A percentile compares a stretch with the other conserved stretches of the same genome.
Evolutionary conservation across 37 sponge, comb jelly and placozoan species (phyloP).

Genomic region (Mnemiopsis leidyi): DNA sequence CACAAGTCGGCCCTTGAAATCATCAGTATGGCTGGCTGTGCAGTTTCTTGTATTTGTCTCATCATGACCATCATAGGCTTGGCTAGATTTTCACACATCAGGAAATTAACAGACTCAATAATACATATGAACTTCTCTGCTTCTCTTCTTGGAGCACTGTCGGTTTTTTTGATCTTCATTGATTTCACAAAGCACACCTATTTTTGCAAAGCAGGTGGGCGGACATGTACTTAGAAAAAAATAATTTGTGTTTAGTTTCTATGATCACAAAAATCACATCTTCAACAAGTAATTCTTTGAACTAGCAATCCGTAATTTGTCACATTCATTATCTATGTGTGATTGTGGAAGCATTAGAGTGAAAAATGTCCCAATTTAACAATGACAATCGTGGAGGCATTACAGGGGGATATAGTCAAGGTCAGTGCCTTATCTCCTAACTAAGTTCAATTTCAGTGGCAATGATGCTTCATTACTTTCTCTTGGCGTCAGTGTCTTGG

Average conservation of each 20-base stretch:
- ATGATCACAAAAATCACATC: no score
- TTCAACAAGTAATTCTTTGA: no score
- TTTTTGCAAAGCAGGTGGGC: neutral
- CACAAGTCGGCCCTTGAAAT: neutral
- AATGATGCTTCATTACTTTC: neutral
- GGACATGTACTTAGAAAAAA: no score
- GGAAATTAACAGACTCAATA: neutral
- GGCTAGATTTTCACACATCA: neutral
- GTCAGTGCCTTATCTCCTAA: no score
- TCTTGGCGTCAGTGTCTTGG: neutral
- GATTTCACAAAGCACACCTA: neutral
- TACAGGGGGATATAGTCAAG: no score
- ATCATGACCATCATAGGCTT: neutral
- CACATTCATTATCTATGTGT: no score
- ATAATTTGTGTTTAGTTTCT: no score
- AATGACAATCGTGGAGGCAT: no score
- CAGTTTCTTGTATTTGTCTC: neutral
- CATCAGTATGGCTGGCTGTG: conserved; percentile 25
- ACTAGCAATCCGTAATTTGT: no score
- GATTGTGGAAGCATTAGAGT: no score
- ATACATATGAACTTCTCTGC: conserved; percentile 8
- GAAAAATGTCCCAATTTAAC: no score
- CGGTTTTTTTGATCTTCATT: neutral
- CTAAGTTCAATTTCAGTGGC: neutral
- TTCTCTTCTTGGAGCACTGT: neutral